These are phyloP conservation scores for Mesopsocus fuscifrons DNA, from an alignment of 2,888 invertebrate genomes.

Conservation along the genomic window DNA sequence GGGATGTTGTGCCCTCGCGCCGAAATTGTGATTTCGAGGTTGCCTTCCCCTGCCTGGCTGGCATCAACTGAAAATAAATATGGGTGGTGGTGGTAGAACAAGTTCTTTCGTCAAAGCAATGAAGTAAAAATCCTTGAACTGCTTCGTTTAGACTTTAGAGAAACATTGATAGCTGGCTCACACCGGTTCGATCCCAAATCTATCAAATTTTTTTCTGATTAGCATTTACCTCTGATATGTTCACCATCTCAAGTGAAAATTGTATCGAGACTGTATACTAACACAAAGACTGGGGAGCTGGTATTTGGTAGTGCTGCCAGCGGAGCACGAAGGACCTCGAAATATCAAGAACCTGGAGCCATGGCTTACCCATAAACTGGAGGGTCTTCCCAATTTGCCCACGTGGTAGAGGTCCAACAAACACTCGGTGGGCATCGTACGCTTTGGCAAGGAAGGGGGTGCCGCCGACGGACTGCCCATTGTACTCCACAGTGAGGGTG, in stretches of 20 bases:
- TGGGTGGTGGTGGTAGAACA: too few species aligned
- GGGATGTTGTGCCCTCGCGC: constrained; percentile 85
- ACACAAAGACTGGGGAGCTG: too few species aligned
- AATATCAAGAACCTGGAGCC: too few species aligned
- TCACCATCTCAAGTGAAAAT: too few species aligned
- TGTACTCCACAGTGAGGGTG: constrained; percentile 77
- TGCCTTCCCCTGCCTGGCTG: constrained; percentile 91
- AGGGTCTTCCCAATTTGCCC: constrained; percentile 76
- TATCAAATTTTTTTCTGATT: too few species aligned
- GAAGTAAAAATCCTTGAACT: not conserved
- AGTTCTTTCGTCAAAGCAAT: constrained; percentile 10
- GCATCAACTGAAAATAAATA: constrained; percentile 77
- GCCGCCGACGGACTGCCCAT: constrained; percentile 71
- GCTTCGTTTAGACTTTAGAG: too few species aligned
- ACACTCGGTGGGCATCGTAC: constrained; percentile 76
- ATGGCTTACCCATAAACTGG: constrained; percentile 61
- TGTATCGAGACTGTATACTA: too few species aligned
- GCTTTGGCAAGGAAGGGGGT: constrained; percentile 82
- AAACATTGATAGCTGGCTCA: too few species aligned
- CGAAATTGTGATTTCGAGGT: constrained; percentile 90
- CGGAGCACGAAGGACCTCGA: too few species aligned
- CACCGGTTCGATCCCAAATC: too few species aligned
- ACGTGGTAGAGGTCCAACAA: constrained; percentile 61
- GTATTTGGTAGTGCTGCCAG: too few species aligned
- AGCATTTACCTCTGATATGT: too few species aligned